phyloP scores from a whole-genome alignment of 2,888 invertebrate genomes.

The Baronia brevicornis region DNA sequence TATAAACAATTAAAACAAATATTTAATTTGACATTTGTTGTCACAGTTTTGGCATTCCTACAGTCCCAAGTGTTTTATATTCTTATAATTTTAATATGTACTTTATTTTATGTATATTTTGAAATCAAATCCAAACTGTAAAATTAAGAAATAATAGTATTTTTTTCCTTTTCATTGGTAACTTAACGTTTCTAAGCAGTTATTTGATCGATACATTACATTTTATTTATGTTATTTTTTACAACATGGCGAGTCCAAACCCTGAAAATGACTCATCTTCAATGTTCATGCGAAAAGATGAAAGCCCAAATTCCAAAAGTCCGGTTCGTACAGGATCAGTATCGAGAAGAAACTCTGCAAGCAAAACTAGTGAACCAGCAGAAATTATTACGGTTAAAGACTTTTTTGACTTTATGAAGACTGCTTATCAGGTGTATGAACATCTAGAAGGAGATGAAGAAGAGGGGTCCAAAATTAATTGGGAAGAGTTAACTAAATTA shows the following conservation, averaged over 20 bases:
- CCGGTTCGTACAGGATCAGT: constrained; percentile 35
- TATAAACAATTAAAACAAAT: too few species aligned
- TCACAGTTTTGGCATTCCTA: too few species aligned
- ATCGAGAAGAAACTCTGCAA: constrained; percentile 36
- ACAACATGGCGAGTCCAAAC: constrained; percentile 51
- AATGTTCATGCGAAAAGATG: constrained; percentile 55
- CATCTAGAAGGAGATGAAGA: constrained; percentile 61
- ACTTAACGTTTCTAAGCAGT: constrained; percentile 13
- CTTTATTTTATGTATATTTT: constrained; percentile 33
- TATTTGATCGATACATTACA: constrained; percentile 15
- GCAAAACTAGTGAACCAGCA: constrained; percentile 40
- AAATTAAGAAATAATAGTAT: background rate
- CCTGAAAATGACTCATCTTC: constrained; percentile 48
- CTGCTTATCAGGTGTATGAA: constrained; percentile 81
- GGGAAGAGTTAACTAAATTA: constrained; percentile 69
- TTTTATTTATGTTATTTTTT: constrained; percentile 17
- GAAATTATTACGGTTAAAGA: constrained; percentile 81
- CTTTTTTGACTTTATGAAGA: constrained; percentile 83
- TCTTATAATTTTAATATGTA: background rate
- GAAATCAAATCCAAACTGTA: constrained; percentile 34
- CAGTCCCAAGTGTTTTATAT: too few species aligned
- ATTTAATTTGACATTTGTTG: too few species aligned
- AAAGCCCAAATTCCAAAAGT: constrained; percentile 34
- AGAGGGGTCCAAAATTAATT: constrained; percentile 60
- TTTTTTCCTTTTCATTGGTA: background rate